Evolutionary conservation across 2,888 invertebrate genomes (phyloP).

Genomic region (Apeira syringaria): DNA sequence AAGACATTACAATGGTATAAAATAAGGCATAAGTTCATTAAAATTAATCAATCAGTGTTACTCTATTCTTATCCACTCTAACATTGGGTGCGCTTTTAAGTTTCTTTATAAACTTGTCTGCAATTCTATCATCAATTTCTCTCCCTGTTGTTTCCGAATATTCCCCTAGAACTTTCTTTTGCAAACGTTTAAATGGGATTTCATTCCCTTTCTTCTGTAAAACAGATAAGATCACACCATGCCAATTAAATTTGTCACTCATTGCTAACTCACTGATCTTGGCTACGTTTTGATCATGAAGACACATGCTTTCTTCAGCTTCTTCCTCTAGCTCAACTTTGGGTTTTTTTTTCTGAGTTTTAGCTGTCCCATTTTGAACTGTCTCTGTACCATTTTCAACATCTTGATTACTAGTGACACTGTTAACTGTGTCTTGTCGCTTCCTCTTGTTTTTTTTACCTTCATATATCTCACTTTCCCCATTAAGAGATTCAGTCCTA

Average conservation of each 20-base stretch:
- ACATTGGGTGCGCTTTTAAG: constrained; percentile 87
- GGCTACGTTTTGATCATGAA: constrained; percentile 75
- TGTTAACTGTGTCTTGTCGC: constrained; percentile 67
- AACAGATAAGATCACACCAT: constrained; percentile 72
- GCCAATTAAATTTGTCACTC: constrained; percentile 76
- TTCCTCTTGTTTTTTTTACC: constrained; percentile 67
- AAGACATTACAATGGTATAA: not conserved
- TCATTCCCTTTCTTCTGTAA: constrained; percentile 84
- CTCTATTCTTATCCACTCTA: constrained; percentile 85
- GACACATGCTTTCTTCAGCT: constrained; percentile 61
- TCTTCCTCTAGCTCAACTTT: constrained; percentile 57
- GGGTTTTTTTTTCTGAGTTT: constrained; percentile 63
- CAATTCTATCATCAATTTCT: constrained; percentile 85
- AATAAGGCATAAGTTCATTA: not conserved
- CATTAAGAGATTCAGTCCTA: constrained; percentile 53
- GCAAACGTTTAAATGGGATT: constrained; percentile 88
- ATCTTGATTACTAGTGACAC: constrained; percentile 40
- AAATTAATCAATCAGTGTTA: constrained; percentile 59
- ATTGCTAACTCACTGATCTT: constrained; percentile 59
- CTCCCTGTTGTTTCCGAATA: constrained; percentile 80
- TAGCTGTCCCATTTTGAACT: constrained; percentile 34
- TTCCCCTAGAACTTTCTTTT: constrained; percentile 89
- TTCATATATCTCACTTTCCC: constrained; percentile 43
- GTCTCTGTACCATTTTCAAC: constrained; percentile 31
- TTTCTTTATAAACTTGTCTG: constrained; percentile 88